These are phyloP conservation scores for Heliconius congener DNA, from an alignment of 1,140 invertebrate species.

Conservation along the genomic window DNA sequence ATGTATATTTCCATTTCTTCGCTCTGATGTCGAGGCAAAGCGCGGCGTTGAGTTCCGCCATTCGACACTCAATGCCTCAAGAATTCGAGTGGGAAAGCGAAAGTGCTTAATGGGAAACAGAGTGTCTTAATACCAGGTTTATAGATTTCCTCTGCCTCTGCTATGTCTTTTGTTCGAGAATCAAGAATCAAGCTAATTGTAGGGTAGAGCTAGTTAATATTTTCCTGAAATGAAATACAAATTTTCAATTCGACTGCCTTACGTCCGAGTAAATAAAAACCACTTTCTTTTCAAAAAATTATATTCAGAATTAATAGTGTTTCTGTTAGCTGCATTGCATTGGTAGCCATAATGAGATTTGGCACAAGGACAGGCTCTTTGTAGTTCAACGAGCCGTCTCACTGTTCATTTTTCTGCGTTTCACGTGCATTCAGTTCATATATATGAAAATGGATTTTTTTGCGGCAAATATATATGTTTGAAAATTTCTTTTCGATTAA, in stretches of 20 bases:
- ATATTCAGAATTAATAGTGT: not conserved
- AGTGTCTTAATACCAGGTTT: too few species aligned
- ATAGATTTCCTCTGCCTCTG: too few species aligned
- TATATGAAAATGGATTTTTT: not conserved
- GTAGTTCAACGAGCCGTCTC: conserved; percentile 18
- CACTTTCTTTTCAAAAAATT: not conserved
- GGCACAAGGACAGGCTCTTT: conserved; percentile 18
- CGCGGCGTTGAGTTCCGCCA: too few species aligned
- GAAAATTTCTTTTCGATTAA: not conserved
- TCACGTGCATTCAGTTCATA: not conserved
- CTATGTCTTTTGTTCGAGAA: too few species aligned
- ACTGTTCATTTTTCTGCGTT: conserved; percentile 20
- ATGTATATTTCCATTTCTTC: too few species aligned
- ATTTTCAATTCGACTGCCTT: not conserved
- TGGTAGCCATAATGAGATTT: conserved; percentile 15
- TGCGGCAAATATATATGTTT: not conserved
- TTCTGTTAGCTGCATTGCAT: not conserved
- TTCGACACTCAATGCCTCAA: too few species aligned
- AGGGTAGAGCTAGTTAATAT: not conserved
- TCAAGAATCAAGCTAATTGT: not conserved
- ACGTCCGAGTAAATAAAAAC: not conserved
- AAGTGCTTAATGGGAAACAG: too few species aligned
- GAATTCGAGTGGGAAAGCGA: too few species aligned
- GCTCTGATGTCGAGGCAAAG: too few species aligned
- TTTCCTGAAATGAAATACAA: not conserved